phyloP scores from a whole-genome alignment of 2,797 vertebrate genomes.

The Acrossocheilus fasciatus region DNA sequence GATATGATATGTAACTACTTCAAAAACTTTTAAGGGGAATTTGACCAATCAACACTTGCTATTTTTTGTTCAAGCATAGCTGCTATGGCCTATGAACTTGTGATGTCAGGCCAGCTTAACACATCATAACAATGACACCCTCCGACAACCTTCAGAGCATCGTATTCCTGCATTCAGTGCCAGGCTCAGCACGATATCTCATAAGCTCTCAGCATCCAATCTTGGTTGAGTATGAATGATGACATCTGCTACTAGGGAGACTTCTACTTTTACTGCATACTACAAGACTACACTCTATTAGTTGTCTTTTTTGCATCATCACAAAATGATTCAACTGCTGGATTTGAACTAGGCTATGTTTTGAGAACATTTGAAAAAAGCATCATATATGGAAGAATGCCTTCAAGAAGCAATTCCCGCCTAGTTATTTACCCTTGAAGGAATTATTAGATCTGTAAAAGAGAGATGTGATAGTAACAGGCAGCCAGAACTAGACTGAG shows the following conservation, averaged over 20 bases:
- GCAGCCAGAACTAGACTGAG: neutral
- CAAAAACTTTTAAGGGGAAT: neutral
- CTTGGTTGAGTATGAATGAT: constrained; percentile 23
- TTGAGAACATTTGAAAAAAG: neutral
- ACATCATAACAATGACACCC: constrained; percentile 27
- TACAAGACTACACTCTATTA: neutral
- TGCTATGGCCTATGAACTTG: neutral
- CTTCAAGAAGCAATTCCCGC: neutral
- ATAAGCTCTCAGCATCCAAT: constrained; percentile 23
- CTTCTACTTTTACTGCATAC: neutral
- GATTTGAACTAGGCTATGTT: neutral
- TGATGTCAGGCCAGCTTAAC: constrained; percentile 16
- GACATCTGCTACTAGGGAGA: constrained; percentile 42
- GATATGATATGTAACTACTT: neutral
- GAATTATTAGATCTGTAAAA: neutral
- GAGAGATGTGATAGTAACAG: neutral
- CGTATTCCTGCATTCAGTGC: neutral
- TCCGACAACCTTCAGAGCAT: constrained; percentile 9
- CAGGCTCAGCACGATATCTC: constrained; percentile 10
- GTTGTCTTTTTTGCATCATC: neutral
- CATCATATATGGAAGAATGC: neutral
- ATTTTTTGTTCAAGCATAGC: constrained; percentile 24
- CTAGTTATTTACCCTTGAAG: neutral
- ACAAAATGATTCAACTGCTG: neutral
- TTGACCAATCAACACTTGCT: neutral